phyloP scores from a whole-genome alignment of 2,888 invertebrate species.

The Hirtodrosophila histrioides region DNA sequence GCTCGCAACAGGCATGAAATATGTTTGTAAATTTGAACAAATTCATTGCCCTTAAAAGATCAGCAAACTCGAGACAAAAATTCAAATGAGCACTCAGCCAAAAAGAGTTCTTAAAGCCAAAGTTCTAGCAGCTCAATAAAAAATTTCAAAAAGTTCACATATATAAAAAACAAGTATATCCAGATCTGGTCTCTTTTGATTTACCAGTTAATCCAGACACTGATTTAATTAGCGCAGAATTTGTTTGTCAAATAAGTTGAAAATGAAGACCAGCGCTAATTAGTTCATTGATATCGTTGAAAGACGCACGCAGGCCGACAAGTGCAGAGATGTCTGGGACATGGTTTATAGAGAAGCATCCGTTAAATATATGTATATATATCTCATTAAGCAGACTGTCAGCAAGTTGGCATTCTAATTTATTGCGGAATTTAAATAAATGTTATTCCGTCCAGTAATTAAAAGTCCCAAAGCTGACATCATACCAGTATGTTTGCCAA shows the following conservation, averaged over 20 bases:
- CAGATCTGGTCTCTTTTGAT: slow-evolving; percentile 39
- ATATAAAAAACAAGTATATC: slow-evolving; percentile 50
- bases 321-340: slow-evolving; percentile 1
- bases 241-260: slow-evolving; percentile 34
- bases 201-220: slow-evolving; percentile 58
- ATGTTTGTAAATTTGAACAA: background rate
- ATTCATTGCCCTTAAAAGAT: slow-evolving; percentile 14
- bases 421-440: slow-evolving; percentile 18
- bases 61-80: slow-evolving; percentile 7
- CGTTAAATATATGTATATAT: slow-evolving; percentile 3
- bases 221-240: slow-evolving; percentile 63
- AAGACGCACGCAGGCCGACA: background rate
- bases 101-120: slow-evolving; percentile 21
- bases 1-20: no score
- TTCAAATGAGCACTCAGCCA: slow-evolving; percentile 11
- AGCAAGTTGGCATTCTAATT: slow-evolving; percentile 16
- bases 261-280: slow-evolving; percentile 42
- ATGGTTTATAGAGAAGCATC: no score
- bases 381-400: slow-evolving; percentile 24
- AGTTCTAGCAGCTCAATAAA: slow-evolving; percentile 11
- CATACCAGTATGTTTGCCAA: slow-evolving; percentile 30
- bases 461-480: slow-evolving; percentile 44
- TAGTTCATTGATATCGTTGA: slow-evolving; percentile 51
- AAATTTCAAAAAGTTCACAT: slow-evolving; percentile 4
- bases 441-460: slow-evolving; percentile 23